Evolutionary conservation across 2,113 vertebrate genomes (phyloP).

Genomic region (Maccullochella peelii): DNA sequence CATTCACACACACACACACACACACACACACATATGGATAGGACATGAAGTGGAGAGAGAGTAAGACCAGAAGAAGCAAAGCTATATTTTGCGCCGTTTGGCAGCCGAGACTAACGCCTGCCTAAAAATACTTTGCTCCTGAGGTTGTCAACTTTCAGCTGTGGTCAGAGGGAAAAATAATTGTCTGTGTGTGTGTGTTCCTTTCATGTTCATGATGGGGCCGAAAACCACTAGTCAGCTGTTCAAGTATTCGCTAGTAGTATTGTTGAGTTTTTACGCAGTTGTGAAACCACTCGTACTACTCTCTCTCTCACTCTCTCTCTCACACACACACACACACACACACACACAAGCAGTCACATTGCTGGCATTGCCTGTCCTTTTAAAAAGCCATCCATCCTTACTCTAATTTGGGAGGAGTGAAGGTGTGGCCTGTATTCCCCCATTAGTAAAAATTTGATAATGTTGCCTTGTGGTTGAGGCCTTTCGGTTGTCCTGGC

Average conservation of each 20-base stretch:
- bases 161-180: slow-evolving; percentile 67
- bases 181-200: slow-evolving; percentile 22
- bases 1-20: neutral
- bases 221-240: slow-evolving; percentile 67
- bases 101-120: slow-evolving; percentile 72
- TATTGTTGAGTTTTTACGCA: slow-evolving; percentile 59
- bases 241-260: slow-evolving; percentile 59
- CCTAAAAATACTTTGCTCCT: slow-evolving; percentile 81
- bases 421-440: slow-evolving; percentile 74
- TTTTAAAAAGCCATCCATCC: slow-evolving; percentile 72
- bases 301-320: slow-evolving; percentile 1
- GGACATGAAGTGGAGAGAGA: slow-evolving; percentile 37
- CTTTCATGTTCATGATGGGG: slow-evolving; percentile 52
- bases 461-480: slow-evolving; percentile 36
- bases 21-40: neutral
- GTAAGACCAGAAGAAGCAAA: slow-evolving; percentile 64
- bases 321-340: slow-evolving; percentile 10
- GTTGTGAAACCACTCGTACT: slow-evolving; percentile 60
- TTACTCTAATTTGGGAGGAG: slow-evolving; percentile 76
- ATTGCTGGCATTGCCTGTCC: slow-evolving; percentile 63
- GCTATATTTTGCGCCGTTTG: slow-evolving; percentile 80
- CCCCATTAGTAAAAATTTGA: slow-evolving; percentile 74
- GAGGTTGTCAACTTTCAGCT: slow-evolving; percentile 75
- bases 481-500: slow-evolving; percentile 24
- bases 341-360: slow-evolving; percentile 21